phyloP scores from a whole-genome alignment of 2,113 vertebrate genomes.

The Balaeniceps rex region DNA sequence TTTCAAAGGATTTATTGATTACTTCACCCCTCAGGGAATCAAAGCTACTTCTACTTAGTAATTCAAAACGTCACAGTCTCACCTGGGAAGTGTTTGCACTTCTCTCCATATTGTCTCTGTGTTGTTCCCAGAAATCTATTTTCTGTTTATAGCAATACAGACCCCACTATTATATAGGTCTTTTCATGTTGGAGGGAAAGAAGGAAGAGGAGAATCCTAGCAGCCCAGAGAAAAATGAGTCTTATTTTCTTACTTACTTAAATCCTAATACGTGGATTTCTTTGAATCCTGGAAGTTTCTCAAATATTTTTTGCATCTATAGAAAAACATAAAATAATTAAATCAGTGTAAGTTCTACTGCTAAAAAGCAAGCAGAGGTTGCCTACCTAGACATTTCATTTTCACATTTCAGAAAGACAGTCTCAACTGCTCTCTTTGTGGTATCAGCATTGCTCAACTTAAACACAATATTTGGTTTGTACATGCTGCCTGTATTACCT shows the following conservation, averaged over 20 bases:
- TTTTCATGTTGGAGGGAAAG: not conserved
- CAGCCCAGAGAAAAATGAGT: not conserved
- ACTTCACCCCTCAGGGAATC: not conserved
- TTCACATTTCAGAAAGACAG: not conserved
- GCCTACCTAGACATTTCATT: not conserved
- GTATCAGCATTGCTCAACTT: not conserved
- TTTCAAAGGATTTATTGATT: not conserved
- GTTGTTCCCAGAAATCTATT: not conserved
- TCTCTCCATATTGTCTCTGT: not conserved
- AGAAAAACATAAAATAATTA: slow-evolving; percentile 12
- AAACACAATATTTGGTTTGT: not conserved
- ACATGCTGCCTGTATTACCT: not conserved
- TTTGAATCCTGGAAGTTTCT: slow-evolving; percentile 87
- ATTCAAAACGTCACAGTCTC: not conserved
- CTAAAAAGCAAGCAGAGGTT: not conserved
- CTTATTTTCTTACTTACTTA: slow-evolving; percentile 77
- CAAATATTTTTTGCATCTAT: slow-evolving; percentile 87
- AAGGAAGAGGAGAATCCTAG: not conserved
- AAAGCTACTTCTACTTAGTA: not conserved
- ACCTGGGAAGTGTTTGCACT: not conserved
- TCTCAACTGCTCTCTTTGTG: not conserved
- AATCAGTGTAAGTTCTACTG: not conserved
- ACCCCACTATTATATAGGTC: not conserved
- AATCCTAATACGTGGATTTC: slow-evolving; percentile 82
- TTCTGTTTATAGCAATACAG: not conserved